phyloP scores from a whole-genome alignment of 2,797 vertebrate genomes.

The Heliangelus exortis region DNA sequence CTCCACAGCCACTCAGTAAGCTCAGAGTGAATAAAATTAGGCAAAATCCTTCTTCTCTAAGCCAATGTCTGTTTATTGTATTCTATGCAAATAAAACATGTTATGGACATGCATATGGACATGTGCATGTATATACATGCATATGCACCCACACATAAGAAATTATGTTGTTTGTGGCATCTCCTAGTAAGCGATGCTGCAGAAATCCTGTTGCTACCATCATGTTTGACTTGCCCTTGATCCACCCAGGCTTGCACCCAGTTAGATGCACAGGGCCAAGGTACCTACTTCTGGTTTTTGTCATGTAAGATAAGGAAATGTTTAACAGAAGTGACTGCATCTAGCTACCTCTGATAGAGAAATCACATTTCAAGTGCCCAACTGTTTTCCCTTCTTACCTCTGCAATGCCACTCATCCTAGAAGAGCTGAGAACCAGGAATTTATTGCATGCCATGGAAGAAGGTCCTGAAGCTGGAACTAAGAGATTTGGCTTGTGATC shows the following conservation, averaged over 20 bases:
- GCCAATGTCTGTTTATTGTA: not conserved
- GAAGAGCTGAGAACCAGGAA: not conserved
- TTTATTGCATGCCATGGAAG: not conserved
- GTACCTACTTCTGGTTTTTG: rapidly evolving
- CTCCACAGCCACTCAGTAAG: not conserved
- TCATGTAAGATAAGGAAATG: not conserved
- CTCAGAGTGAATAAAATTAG: not conserved
- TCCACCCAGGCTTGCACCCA: rapidly evolving
- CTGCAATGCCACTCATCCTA: not conserved
- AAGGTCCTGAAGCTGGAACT: not conserved
- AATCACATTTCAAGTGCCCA: not conserved
- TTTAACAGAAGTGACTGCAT: not conserved
- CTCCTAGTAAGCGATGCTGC: not conserved
- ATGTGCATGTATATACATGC: too few species aligned
- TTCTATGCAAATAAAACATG: not conserved
- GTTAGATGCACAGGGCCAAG: not conserved
- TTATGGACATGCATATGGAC: not conserved
- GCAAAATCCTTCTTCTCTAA: not conserved
- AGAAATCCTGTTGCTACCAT: not conserved
- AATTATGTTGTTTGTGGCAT: not conserved
- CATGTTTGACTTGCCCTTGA: not conserved
- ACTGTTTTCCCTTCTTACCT: not conserved
- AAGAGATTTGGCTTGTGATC: not conserved
- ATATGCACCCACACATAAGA: not conserved
- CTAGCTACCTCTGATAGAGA: not conserved